Base-by-base conservation (phyloP, 1,140 invertebrate species). In the Bombus huntii region DNA sequence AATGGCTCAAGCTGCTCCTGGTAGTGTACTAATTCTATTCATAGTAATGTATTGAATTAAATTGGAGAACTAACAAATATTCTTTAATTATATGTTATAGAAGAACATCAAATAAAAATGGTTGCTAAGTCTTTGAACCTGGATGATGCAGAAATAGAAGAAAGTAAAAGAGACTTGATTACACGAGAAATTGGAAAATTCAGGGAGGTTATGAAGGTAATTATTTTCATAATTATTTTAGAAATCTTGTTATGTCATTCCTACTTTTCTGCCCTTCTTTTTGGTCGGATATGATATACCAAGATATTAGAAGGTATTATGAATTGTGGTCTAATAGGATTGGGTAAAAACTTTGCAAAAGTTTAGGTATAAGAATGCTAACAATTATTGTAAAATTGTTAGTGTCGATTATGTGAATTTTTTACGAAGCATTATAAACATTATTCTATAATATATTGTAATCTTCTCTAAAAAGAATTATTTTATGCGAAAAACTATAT, bases 171-270 rank as follows among this genome's bases (percentile, higher is more conserved):
- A n/a, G 97, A 98, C 95, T 96, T 99, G 87, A 99, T 99, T 88
- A 98, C 98, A 91, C 96, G 97, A 89, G 99, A 99, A 96, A 99
- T 99, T 95, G 98, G 98, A 88, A 99, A 98, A 95, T 99, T 99
- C 95, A 96, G 99, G 81, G 98, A 99, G 96, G 98, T 98, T 85
- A 99, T 99, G 97, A 99, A 99, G 98, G 98, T 98, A 97, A 96
- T 94, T 94, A 87, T 88, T 86, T 86, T 88, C 83, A 86, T 37
- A 39, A 73, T 53, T 79, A 89, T 66, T 87, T 84, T 53, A 73
- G 78, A 75, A 85, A 79, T 90, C 85, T 88, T 87, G 76, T 88
- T 80, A 66, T 90, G 73, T 85, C 47, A 77, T 34, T 87, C 66
- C 73, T 85, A 53, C 25, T 59, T 90, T 83, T 88, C 44, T 83